Conservation (phyloP, 2,113 vertebrate species). For the Istiophorus platypterus region DNA sequence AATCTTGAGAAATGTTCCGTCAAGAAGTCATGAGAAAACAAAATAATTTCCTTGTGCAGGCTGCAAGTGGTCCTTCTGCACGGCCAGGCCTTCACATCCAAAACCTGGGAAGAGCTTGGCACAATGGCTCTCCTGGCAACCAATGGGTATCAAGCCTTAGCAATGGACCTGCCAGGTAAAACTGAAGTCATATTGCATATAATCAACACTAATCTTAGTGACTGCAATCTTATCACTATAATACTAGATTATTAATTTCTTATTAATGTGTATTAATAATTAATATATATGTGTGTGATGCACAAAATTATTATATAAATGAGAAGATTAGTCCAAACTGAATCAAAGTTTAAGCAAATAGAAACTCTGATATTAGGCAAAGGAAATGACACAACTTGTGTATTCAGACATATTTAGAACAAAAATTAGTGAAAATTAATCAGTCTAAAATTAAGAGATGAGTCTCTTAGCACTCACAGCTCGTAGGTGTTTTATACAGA, state of each 20-base stretch:
- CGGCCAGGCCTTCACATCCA: constrained; percentile 93
- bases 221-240: background rate
- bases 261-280: background rate
- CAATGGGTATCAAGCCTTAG: constrained; percentile 90
- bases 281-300: background rate
- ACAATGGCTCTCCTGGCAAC: constrained; percentile 90
- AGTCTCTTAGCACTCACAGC: too few species aligned
- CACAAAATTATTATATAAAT: too few species aligned
- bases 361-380: too few species aligned
- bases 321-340: too few species aligned
- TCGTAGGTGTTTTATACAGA: background rate
- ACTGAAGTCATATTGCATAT: background rate
- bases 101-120: constrained; percentile 93
- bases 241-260: background rate
- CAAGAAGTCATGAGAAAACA: background rate
- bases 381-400: too few species aligned
- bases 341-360: too few species aligned
- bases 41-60: constrained; percentile 72
- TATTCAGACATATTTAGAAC: too few species aligned
- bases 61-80: constrained; percentile 92
- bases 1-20: background rate
- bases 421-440: too few species aligned
- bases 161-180: constrained; percentile 95
- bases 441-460: too few species aligned
- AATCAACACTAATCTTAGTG: background rate